Evolutionary conservation across 2,888 invertebrate genomes (phyloP).

Genomic region (Epirrhoe tristata): DNA sequence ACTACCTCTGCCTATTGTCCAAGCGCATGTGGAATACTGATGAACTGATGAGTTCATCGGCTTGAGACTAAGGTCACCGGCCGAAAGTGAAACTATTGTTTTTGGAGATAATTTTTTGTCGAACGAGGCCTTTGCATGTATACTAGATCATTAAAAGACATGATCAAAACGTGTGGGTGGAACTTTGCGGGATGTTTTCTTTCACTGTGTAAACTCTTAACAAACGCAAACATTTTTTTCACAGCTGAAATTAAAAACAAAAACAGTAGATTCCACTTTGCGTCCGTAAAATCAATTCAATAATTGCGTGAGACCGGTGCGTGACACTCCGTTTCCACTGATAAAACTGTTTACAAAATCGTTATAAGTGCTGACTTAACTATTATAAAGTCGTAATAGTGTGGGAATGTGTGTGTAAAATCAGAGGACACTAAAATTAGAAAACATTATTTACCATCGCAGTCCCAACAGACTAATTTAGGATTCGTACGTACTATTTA

Average conservation of each 20-base stretch:
- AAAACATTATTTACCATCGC: background rate
- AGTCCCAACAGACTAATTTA: too few relatives aligned
- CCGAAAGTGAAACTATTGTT: conserved; percentile 68
- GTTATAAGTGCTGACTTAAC: background rate
- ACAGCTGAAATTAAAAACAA: background rate
- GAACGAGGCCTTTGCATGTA: too few relatives aligned
- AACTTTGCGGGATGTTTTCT: conserved; percentile 6
- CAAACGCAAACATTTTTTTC: too few relatives aligned
- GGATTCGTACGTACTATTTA: too few relatives aligned
- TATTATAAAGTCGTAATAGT: conserved; percentile 2
- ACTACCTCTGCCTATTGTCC: conserved; percentile 33
- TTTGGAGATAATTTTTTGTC: conserved; percentile 11
- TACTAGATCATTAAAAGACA: too few relatives aligned
- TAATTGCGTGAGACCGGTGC: conserved; percentile 42
- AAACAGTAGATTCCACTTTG: conserved; percentile 5
- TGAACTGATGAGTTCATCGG: conserved; percentile 49
- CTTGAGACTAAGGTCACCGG: conserved; percentile 64
- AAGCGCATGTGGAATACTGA: conserved; percentile 58
- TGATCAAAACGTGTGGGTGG: too few relatives aligned
- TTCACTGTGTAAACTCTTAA: too few relatives aligned
- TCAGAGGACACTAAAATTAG: background rate
- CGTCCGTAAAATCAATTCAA: conserved; percentile 24
- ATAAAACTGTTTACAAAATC: conserved; percentile 28
- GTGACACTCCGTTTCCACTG: conserved; percentile 39
- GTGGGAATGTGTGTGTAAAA: too few relatives aligned